phyloP scores from a whole-genome alignment of 2,888 invertebrate species.

The Aporophyla lueneburgensis region DNA sequence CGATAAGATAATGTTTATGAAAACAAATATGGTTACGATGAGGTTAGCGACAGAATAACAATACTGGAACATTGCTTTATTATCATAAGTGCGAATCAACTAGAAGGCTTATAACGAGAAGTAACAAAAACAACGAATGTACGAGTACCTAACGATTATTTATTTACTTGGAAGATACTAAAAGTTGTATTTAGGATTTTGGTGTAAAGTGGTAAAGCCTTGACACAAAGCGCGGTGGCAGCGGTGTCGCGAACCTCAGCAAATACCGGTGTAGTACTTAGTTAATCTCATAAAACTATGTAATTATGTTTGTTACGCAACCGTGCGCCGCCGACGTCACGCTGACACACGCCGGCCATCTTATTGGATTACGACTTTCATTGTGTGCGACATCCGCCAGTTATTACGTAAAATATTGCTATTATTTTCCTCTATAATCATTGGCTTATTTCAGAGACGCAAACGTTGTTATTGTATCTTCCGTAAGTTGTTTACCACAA shows the following conservation, averaged over 20 bases:
- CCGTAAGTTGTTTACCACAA: slow-evolving; percentile 9
- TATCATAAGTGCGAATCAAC: slow-evolving; percentile 41
- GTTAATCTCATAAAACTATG: slow-evolving; percentile 74
- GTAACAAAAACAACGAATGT: background rate
- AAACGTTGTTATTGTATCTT: slow-evolving; percentile 16
- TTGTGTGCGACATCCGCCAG: slow-evolving; percentile 67
- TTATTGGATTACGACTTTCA: slow-evolving; percentile 77
- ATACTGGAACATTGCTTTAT: slow-evolving; percentile 47
- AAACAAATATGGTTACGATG: slow-evolving; percentile 71
- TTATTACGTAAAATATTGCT: slow-evolving; percentile 65
- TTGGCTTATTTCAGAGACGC: slow-evolving; percentile 15
- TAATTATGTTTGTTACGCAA: slow-evolving; percentile 73
- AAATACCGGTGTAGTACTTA: slow-evolving; percentile 60
- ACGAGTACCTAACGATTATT: slow-evolving; percentile 10
- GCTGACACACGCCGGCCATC: slow-evolving; percentile 62
- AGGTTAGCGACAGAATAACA: slow-evolving; percentile 55
- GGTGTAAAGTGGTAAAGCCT: slow-evolving; percentile 53
- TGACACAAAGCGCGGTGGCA: slow-evolving; percentile 52
- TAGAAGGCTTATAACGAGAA: slow-evolving; percentile 26
- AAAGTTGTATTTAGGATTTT: slow-evolving; percentile 39
- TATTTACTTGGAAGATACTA: slow-evolving; percentile 51
- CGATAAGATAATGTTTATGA: slow-evolving; percentile 74
- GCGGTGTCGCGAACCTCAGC: slow-evolving; percentile 44
- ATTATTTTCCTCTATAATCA: slow-evolving; percentile 50
- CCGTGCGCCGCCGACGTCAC: slow-evolving; percentile 47